phyloP scores from a whole-genome alignment of 1,140 invertebrate species.

The Trichonephila inaurata region DNA sequence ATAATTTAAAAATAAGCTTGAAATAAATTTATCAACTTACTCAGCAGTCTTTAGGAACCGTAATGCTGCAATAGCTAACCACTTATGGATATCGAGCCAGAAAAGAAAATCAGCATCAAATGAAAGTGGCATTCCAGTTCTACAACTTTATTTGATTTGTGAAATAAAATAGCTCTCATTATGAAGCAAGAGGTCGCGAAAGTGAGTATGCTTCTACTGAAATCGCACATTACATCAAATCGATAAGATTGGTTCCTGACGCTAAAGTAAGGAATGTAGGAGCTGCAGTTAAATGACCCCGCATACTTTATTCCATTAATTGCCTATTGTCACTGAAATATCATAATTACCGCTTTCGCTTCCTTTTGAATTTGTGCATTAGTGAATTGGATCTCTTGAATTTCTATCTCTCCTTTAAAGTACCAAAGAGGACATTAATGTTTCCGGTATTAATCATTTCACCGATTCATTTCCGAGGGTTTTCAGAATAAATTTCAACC shows the following conservation, averaged over 20 bases:
- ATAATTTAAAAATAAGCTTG: no score
- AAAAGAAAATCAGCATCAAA: no score
- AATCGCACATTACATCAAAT: constrained; percentile 3
- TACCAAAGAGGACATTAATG: constrained; percentile 46
- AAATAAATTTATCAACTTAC: no score
- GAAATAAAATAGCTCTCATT: neutral
- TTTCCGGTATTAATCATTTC: constrained; percentile 66
- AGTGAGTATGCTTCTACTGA: neutral
- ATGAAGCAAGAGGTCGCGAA: neutral
- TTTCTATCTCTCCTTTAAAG: constrained; percentile 5
- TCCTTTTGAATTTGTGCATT: constrained; percentile 48
- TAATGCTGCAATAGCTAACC: no score
- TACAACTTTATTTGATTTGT: neutral
- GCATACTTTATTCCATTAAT: constrained; percentile 64
- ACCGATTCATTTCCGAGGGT: constrained; percentile 23
- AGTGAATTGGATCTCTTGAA: constrained; percentile 27
- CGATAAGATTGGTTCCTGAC: neutral
- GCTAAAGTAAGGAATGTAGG: constrained; percentile 11
- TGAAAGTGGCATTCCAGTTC: neutral
- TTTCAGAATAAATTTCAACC: constrained; percentile 45
- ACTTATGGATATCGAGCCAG: no score
- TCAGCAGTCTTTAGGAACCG: no score
- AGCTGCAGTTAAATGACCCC: constrained; percentile 34
- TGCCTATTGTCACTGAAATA: constrained; percentile 60
- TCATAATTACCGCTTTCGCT: constrained; percentile 47